These are phyloP conservation scores for Latrodectus hesperus DNA, from an alignment of 2,888 invertebrate species.

Conservation along the genomic window DNA sequence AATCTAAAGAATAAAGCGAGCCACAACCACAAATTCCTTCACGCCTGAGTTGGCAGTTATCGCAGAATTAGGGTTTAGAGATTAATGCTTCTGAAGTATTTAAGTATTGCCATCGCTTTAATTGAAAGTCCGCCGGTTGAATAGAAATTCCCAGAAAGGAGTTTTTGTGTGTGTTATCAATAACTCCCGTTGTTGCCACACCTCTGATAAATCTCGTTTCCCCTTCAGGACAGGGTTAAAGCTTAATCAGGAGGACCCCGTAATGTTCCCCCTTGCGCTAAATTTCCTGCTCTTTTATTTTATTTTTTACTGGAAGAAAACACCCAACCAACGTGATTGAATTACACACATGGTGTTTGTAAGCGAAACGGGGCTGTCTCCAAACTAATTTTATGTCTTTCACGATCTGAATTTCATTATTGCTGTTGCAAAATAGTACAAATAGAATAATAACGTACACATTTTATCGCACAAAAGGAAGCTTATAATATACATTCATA, in stretches of 20 bases:
- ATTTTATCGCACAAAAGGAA: too few species aligned
- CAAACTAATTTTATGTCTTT: neutral
- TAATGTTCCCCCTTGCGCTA: slow-evolving; percentile 30
- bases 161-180: neutral
- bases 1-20: too few species aligned
- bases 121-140: neutral
- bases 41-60: too few species aligned
- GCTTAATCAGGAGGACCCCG: slow-evolving; percentile 46
- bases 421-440: too few species aligned
- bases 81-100: too few species aligned
- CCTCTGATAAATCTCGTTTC: slow-evolving; percentile 39
- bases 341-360: slow-evolving; percentile 51
- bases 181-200: slow-evolving; percentile 19
- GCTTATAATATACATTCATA: too few species aligned
- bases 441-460: too few species aligned
- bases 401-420: neutral
- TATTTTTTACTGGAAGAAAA: slow-evolving; percentile 42
- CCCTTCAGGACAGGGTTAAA: slow-evolving; percentile 4
- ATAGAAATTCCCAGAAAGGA: neutral
- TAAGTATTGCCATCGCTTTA: too few species aligned
- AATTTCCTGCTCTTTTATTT: slow-evolving; percentile 42
- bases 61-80: too few species aligned
- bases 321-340: slow-evolving; percentile 64
- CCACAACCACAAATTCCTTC: too few species aligned
- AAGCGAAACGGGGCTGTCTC: neutral